Conservation (phyloP, 2,797 vertebrate genomes). For the Natrix natrix region DNA sequence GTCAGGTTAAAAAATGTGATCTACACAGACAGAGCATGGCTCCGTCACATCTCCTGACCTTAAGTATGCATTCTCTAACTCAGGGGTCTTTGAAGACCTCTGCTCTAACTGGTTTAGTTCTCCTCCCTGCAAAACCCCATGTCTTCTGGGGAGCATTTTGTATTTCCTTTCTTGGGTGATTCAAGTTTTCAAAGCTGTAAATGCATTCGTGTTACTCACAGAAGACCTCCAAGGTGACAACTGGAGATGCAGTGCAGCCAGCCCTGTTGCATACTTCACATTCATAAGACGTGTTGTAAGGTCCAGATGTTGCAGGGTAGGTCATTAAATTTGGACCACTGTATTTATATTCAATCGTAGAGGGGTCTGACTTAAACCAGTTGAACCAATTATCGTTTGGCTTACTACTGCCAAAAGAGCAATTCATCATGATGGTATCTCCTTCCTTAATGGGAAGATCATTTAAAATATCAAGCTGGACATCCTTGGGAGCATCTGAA, state of each 20-base stretch:
- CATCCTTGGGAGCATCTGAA: conserved; percentile 2
- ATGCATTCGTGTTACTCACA: not conserved
- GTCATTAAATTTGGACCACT: not conserved
- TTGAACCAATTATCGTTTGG: not conserved
- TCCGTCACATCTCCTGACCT: not conserved
- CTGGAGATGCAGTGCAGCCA: not conserved
- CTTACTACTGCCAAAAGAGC: not conserved
- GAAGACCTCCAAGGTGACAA: not conserved
- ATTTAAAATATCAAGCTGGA: not conserved
- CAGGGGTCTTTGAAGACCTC: too few species aligned
- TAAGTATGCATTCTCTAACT: not conserved
- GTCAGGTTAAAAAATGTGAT: too few species aligned
- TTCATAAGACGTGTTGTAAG: not conserved
- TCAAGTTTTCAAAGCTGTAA: not conserved
- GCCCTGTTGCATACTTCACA: not conserved
- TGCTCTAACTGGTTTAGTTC: not conserved
- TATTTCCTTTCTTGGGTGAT: not conserved
- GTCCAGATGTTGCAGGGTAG: not conserved
- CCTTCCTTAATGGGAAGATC: not conserved
- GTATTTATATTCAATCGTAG: not conserved
- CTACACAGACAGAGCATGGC: too few species aligned
- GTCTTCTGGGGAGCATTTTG: too few species aligned
- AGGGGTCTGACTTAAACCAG: not conserved
- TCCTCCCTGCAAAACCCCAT: too few species aligned
- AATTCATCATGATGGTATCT: not conserved